A percentile compares a stretch with the other conserved stretches of the same genome.
Conservation (phyloP, 2,888 invertebrate species). For the Gerosis bhagava region DNA sequence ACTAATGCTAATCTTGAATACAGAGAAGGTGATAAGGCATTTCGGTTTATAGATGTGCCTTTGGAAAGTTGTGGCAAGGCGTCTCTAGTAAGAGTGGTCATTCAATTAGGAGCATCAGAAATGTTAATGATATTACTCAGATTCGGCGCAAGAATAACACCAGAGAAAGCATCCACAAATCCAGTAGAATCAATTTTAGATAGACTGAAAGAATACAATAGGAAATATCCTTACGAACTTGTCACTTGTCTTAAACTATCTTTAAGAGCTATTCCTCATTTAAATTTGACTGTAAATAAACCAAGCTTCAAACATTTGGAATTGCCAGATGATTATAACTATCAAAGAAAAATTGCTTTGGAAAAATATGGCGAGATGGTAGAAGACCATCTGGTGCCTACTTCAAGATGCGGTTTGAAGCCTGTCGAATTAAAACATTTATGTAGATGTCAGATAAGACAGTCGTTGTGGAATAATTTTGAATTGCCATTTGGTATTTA, state of each 20-base stretch:
- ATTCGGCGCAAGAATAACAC: constrained; percentile 85
- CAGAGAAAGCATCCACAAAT: constrained; percentile 82
- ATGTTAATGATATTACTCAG: constrained; percentile 88
- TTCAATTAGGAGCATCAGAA: constrained; percentile 89
- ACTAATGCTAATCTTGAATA: constrained; percentile 85
- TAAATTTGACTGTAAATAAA: constrained; percentile 74
- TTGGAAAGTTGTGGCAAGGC: constrained; percentile 91
- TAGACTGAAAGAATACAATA: constrained; percentile 83
- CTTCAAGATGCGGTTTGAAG: constrained; percentile 81
- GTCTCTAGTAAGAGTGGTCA: constrained; percentile 87
- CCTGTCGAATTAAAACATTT: constrained; percentile 90
- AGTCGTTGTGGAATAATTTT: constrained; percentile 85
- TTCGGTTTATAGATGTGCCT: constrained; percentile 89
- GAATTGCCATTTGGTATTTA: constrained; percentile 89
- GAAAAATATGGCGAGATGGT: constrained; percentile 77
- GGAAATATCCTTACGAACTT: constrained; percentile 86
- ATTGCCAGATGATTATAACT: constrained; percentile 69
- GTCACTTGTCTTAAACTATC: constrained; percentile 87
- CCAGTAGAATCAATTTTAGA: constrained; percentile 85
- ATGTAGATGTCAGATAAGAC: constrained; percentile 87
- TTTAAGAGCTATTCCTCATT: constrained; percentile 84
- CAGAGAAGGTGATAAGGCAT: constrained; percentile 51
- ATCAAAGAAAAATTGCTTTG: constrained; percentile 62
- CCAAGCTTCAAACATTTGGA: constrained; percentile 52
- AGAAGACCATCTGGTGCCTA: constrained; percentile 82